Evolutionary conservation across 2,888 invertebrate species (phyloP).

Genomic region (Agrotis puta): DNA sequence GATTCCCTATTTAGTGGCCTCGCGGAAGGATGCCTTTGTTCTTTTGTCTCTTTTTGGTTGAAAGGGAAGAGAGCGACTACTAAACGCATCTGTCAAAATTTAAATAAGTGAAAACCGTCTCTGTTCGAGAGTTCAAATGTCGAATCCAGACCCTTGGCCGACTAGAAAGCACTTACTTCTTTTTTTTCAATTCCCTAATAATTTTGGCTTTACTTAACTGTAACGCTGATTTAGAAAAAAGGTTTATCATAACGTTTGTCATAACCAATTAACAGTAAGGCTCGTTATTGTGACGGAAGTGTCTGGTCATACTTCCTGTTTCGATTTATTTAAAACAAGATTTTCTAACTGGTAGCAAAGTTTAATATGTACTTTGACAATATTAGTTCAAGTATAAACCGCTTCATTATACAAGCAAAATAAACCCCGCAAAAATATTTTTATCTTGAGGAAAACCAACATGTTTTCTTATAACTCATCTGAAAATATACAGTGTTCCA

Average conservation of each 20-base stretch:
- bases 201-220: constrained; percentile 6
- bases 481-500: neutral
- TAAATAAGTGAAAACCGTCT: constrained; percentile 14
- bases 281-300: constrained; percentile 43
- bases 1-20: constrained; percentile 23
- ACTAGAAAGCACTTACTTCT: neutral
- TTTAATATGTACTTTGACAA: neutral
- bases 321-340: neutral
- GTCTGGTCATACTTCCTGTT: constrained; percentile 41
- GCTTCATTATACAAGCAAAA: neutral
- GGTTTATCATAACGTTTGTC: constrained; percentile 18
- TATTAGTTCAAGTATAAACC: constrained; percentile 1
- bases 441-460: constrained; percentile 2
- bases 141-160: neutral
- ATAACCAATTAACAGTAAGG: constrained; percentile 42
- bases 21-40: neutral
- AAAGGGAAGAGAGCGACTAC: neutral
- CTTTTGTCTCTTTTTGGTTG: too few relatives aligned
- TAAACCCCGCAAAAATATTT: neutral
- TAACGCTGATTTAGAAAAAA: constrained; percentile 36
- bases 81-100: constrained; percentile 31
- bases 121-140: constrained; percentile 28
- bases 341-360: neutral
- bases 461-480: neutral
- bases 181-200: constrained; percentile 1